Evolutionary conservation across 2,797 vertebrate species (phyloP).

Genomic region (Phylloscopus collybita): DNA sequence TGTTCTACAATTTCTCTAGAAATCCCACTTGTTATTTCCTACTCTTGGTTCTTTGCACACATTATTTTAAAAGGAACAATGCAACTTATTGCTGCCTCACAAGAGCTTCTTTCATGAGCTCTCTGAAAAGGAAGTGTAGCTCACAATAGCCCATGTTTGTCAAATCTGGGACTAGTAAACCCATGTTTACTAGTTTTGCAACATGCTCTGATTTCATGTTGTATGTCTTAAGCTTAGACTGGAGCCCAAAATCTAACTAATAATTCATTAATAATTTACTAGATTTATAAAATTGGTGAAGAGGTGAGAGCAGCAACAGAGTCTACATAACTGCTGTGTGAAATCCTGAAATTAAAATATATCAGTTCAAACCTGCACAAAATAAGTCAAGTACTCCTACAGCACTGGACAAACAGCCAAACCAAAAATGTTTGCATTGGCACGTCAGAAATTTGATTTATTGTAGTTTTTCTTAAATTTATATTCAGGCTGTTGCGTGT

Average conservation of each 20-base stretch:
- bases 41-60: neutral
- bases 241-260: neutral
- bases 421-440: neutral
- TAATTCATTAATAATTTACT: neutral
- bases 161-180: neutral
- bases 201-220: neutral
- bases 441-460: neutral
- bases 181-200: neutral
- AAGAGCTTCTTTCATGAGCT: neutral
- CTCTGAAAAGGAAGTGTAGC: accelerated
- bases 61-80: neutral
- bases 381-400: slow-evolving; percentile 12
- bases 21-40: neutral
- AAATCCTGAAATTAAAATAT: slow-evolving; percentile 35
- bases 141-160: neutral
- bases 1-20: neutral
- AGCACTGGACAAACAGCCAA: neutral
- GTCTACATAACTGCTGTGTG: neutral
- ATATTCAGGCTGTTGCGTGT: neutral
- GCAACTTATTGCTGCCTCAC: neutral
- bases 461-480: neutral
- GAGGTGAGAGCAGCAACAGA: neutral
- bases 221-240: neutral
- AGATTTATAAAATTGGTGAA: neutral
- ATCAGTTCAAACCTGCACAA: neutral